phyloP scores from a whole-genome alignment of 2,797 vertebrate species.

The Coracias cyanogaster region DNA sequence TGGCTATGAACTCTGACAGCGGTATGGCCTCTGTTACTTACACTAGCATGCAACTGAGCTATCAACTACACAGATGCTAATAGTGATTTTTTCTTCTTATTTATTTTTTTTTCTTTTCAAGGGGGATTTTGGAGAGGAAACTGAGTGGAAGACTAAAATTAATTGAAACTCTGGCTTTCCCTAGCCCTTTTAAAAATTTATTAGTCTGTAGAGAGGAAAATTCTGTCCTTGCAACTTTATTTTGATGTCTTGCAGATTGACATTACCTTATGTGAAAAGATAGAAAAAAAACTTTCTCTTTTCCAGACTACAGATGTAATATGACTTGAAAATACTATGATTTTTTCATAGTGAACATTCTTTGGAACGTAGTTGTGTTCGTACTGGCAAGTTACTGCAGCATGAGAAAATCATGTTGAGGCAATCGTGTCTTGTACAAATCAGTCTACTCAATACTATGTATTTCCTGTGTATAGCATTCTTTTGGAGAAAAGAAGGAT shows the following conservation, averaged over 20 bases:
- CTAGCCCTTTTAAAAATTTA: not conserved
- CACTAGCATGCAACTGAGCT: slow-evolving; percentile 8
- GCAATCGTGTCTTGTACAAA: not conserved
- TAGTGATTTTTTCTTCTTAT: not conserved
- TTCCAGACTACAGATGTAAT: not conserved
- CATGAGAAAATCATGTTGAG: not conserved
- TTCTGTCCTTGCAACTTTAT: not conserved
- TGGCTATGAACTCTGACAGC: slow-evolving; percentile 33
- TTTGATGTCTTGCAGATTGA: not conserved
- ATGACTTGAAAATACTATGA: not conserved
- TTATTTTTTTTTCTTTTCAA: not conserved
- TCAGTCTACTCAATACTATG: not conserved
- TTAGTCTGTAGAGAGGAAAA: not conserved
- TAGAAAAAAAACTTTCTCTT: not conserved
- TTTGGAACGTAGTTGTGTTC: not conserved
- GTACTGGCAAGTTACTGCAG: not conserved
- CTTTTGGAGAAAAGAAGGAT: not conserved
- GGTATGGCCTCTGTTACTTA: slow-evolving; percentile 55
- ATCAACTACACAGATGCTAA: slow-evolving; percentile 34
- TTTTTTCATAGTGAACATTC: not conserved
- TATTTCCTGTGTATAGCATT: not conserved
- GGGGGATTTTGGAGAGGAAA: slow-evolving; percentile 20
- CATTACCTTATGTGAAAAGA: not conserved
- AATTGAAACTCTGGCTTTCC: slow-evolving; percentile 5
- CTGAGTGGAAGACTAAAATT: not conserved